Evolutionary conservation across 2,797 vertebrate species (phyloP), one percentile per base, ranked within the genome.

Genomic region (Tauraco hartlaubi): DNA sequence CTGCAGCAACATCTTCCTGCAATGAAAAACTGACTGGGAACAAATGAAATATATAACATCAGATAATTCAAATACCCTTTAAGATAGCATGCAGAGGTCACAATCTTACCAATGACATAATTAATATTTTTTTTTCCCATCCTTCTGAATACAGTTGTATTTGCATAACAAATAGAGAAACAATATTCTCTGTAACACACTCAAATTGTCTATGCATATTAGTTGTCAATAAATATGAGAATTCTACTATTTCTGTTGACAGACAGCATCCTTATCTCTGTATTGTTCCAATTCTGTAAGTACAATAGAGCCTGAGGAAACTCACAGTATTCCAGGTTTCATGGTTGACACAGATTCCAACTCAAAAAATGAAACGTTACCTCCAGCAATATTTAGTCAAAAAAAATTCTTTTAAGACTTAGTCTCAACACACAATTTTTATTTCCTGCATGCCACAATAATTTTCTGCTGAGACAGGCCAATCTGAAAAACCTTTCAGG

Each of bases 1-100:
- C 97, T 85, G 95, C 85, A 68, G 96, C 98, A 90, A 98, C 92
- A 41, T 96, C 96, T 90, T 98, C 97, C 98, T 99, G 87, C 56
- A 93, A 97, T 48, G 41, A 91, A 91, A 96, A 96, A 90, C 6
- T 31, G 33, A 23, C 71, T 74, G 18, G 91, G 12, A 76, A 44
- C 23, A 85, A 75, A 83, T 18, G 6, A 92, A 78, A 91, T 43
- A 68, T 9, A 8, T 19, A 85, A 75, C 41, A 94, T 15, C 9
- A 85, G 64, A 22, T 37, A 74, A 19, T 72, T 85, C 14, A 83
- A 85, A 94, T 56, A 78, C 11, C 25, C 19, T 76, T 73, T 73
- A 93, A 63, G 61, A 48, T 43, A 55, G 28, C 55, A 74, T 23
- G 79, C 71, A 75, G 88, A 79, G 8, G 75, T 85, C 67, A 64